These are phyloP conservation scores for Drosophila serrata DNA, from an alignment of 1,140 invertebrate genomes.

Conservation along the genomic window DNA sequence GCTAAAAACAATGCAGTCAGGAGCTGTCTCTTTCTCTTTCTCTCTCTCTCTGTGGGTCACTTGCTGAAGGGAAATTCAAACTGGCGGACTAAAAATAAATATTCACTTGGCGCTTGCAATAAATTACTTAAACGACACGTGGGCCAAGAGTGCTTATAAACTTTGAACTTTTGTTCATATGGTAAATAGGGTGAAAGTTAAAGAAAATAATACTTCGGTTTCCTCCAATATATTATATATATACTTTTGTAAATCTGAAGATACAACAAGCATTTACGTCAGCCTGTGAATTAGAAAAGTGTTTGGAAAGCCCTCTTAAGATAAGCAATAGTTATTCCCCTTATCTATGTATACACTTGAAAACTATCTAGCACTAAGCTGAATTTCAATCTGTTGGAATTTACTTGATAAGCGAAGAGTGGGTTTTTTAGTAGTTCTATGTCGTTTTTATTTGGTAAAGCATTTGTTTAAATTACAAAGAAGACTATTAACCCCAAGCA, in stretches of 20 bases:
- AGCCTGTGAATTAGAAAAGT: neutral
- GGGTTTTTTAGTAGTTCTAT: neutral
- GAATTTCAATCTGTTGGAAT: conserved; percentile 7
- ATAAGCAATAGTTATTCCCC: neutral
- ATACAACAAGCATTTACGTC: neutral
- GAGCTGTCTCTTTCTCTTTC: conserved; percentile 13
- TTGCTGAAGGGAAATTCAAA: conserved; percentile 5
- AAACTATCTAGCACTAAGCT: conserved; percentile 13
- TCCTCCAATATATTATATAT: rapidly evolving
- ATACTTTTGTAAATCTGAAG: too few species aligned
- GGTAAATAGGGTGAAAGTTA: neutral
- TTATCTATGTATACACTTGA: conserved; percentile 8
- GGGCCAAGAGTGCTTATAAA: neutral
- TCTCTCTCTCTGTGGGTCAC: too few species aligned
- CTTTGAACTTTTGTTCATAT: neutral
- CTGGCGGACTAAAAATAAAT: conserved; percentile 46
- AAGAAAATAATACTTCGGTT: conserved; percentile 16
- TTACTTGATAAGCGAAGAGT: neutral
- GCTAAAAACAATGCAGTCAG: conserved; percentile 36
- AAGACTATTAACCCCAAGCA: neutral
- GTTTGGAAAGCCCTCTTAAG: conserved; percentile 3
- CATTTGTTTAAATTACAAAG: neutral
- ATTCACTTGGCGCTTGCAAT: conserved; percentile 31
- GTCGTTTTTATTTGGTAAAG: neutral
- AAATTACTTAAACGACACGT: conserved; percentile 57